Base-by-base conservation (phyloP, 2,888 invertebrate species). In the Uropetala carovei region DNA sequence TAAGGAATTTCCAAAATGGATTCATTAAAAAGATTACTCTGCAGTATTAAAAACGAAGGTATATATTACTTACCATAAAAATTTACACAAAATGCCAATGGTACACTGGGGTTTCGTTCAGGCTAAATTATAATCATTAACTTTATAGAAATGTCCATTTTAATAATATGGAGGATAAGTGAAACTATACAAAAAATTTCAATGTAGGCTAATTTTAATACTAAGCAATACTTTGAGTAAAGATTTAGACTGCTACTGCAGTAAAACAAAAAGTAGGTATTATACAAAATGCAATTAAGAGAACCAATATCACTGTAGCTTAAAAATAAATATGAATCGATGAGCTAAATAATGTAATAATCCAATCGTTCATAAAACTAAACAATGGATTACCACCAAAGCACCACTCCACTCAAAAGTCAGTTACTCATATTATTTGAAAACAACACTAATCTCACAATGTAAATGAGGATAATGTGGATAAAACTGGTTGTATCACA, bases 401-500 rank as follows among this genome's bases (percentile, higher is more conserved):
- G 27, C 22, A 75, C 75, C 27, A 27, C 14, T 75, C 27, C 11
- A 27, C 75, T 75, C 75, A 27, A 43, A 43, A 43, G 43, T 27
- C 27, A 75, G 0, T 18, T 75, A 75, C n/a, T 22, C 13, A 75
- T 75, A 27, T 75, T 13, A 27, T 27, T 27, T 27, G 22, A 27
- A 75, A 75, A 27, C 18, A 13, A 75, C 1, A 75, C 27, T 27
- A 75, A 75, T 75, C 75, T 75, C 75, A 89, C 89, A 43, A 14
- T 43, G 18, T n/a, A 43, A 43, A 89, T 64, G 64, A 89, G 89
- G 60, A 68, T 14, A 64, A 30, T 43, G 43, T 27, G 75, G 75
- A 75, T 64, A 43, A 89, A 60, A 89, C n/a, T 43, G 64, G 60
- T 89, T 68, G 30, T 89, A 89, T 89, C 89, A 89, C 89, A 89